Evolutionary conservation across 2,888 invertebrate genomes (phyloP), one percentile per base, ranked within the genome.

Genomic region (Altica lythri): DNA sequence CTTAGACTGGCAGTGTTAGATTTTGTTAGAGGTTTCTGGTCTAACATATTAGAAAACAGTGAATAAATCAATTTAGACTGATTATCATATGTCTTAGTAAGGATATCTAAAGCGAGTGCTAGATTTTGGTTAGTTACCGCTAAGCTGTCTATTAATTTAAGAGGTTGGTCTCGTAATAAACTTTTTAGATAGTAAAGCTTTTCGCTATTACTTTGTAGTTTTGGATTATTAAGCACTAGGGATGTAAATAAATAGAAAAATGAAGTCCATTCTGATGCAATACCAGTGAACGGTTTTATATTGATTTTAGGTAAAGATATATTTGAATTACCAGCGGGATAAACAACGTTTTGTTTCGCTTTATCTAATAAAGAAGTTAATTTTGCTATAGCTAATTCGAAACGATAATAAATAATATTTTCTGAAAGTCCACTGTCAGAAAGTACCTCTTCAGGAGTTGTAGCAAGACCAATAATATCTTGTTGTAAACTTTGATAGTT

Each of bases 41-140:
- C 25, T 13, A 40, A 2, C 8, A 40, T 8, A 22, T 12, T 22
- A 1, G 19, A 6, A 14, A 22, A 40, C 4, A 25, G 22, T 12
- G 4, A 22, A 40, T 13, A 22, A 12, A 40, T 2, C 2, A 40
- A 8, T 13, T 40, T 25, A 40, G 12, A 40, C 12, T 40, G 2
- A 18, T n/a, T 18, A 2, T n/a, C 37, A 18, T 37, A 37, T 14
- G 37, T 8, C n/a, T 37, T 37, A 6, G 8, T 25, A 1, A 22
- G 13, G 10, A 40, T 40, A 2, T 40, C 13, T 8, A 25, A 10
- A 40, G 40, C 22, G 5, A 40, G 22, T 2, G 8, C 2, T 40
- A 40, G 13, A 40, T 40, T 40, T 40, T 40, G 40, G 22, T 40
- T 40, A 8, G 19, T 40, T 10, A 40, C 30, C 4, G 17, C 16